Percentiles rank a stretch among this genome's conserved stretches.
Evolutionary conservation across 1,140 invertebrate genomes (phyloP).

Genomic region (Saxidomus purpurata): DNA sequence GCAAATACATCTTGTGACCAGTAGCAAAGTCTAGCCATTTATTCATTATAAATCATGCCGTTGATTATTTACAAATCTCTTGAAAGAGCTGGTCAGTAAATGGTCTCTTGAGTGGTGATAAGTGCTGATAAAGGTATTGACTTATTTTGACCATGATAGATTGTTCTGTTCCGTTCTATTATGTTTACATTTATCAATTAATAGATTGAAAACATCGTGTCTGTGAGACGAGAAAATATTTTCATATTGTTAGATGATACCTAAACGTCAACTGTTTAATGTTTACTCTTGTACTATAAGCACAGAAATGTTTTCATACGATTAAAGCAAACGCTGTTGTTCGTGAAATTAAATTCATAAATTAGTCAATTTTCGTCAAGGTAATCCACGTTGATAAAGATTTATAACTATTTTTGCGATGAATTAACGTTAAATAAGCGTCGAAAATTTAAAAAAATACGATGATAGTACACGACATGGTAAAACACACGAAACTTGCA

Average conservation of each 20-base stretch:
- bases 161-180: not conserved
- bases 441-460: too few relatives aligned
- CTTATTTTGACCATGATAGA: not conserved
- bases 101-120: not conserved
- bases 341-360: too few relatives aligned
- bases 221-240: not conserved
- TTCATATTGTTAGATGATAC: not conserved
- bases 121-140: not conserved
- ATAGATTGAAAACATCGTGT: not conserved
- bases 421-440: too few relatives aligned
- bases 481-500: too few relatives aligned
- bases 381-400: too few relatives aligned
- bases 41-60: not conserved
- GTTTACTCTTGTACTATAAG: too few relatives aligned
- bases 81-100: slow-evolving; percentile 43
- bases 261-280: too few relatives aligned
- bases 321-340: too few relatives aligned
- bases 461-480: too few relatives aligned
- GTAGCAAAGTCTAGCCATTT: not conserved
- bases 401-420: too few relatives aligned
- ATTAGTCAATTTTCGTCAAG: too few relatives aligned
- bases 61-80: slow-evolving; percentile 48
- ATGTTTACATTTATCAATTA: not conserved
- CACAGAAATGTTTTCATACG: too few relatives aligned
- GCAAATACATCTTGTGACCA: slow-evolving; percentile 2